Conservation (phyloP, 2,888 invertebrate species). For the Microctonus hyperodae region DNA sequence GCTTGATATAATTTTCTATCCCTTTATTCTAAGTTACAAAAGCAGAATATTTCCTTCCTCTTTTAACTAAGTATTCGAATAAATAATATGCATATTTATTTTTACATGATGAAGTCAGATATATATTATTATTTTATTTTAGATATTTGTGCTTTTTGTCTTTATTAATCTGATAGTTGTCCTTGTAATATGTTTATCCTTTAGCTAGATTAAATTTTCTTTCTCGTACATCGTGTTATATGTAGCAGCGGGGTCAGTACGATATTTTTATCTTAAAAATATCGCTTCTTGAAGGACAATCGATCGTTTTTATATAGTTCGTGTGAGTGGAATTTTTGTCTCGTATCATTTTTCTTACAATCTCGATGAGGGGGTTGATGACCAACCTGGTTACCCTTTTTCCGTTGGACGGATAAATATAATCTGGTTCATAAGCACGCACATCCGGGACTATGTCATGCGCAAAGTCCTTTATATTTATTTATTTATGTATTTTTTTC, state of each 20-base stretch:
- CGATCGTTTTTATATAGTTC: neutral
- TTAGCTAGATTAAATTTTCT: neutral
- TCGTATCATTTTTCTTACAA: constrained; percentile 14
- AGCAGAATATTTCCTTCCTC: too few species aligned
- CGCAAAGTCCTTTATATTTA: constrained; percentile 6
- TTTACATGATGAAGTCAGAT: neutral
- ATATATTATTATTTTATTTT: too few species aligned
- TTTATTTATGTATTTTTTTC: neutral
- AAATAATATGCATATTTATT: neutral
- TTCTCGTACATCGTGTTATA: neutral
- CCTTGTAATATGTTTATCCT: neutral
- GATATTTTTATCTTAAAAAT: neutral
- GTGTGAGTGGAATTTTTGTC: constrained; percentile 2
- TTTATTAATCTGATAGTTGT: neutral
- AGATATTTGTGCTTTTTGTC: neutral
- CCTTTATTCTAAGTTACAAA: neutral
- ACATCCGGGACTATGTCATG: constrained; percentile 21
- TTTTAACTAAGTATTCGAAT: neutral
- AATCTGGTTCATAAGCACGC: constrained; percentile 10
- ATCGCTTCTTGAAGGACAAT: constrained; percentile 7
- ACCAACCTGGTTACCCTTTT: constrained; percentile 14
- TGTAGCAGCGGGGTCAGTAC: neutral
- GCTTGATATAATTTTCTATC: neutral
- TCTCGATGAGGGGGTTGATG: constrained; percentile 14
- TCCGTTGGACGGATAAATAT: neutral